Percentiles rank a stretch among this genome's conserved stretches.
Conservation (phyloP, 2,113 vertebrate species). For the Spea multiplicata region DNA sequence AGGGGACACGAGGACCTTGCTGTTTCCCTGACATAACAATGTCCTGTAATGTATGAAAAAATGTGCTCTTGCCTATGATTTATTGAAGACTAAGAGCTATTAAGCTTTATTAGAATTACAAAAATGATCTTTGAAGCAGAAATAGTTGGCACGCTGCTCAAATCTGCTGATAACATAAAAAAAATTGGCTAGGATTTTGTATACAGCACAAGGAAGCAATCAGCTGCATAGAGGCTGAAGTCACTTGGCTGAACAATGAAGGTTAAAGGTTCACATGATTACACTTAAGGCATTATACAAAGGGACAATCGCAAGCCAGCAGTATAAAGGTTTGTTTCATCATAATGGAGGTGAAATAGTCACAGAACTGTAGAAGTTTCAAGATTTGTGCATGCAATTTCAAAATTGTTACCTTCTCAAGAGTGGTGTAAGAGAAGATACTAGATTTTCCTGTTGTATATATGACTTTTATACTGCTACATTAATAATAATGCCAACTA, state of each 20-base stretch:
- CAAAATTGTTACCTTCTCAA: too few relatives aligned
- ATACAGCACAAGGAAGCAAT: constrained; percentile 7
- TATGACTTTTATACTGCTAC: too few relatives aligned
- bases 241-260: constrained; percentile 14
- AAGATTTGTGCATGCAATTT: too few relatives aligned
- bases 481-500: too few relatives aligned
- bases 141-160: constrained; percentile 14
- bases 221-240: neutral
- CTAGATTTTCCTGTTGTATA: too few relatives aligned
- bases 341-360: too few relatives aligned
- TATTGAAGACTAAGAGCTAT: constrained; percentile 35
- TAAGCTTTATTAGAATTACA: constrained; percentile 39
- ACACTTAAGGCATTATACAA: constrained; percentile 15
- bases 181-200: constrained; percentile 26
- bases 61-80: constrained; percentile 36
- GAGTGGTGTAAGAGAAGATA: too few relatives aligned
- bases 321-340: neutral
- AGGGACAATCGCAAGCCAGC: neutral
- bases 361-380: too few relatives aligned
- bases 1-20: constrained; percentile 30
- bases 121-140: constrained; percentile 41
- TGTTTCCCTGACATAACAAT: constrained; percentile 42
- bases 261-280: constrained; percentile 26
- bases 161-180: constrained; percentile 26
- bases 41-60: constrained; percentile 39